Conservation (phyloP, 1,140 invertebrate genomes). For the Zaprionus davidi region DNA sequence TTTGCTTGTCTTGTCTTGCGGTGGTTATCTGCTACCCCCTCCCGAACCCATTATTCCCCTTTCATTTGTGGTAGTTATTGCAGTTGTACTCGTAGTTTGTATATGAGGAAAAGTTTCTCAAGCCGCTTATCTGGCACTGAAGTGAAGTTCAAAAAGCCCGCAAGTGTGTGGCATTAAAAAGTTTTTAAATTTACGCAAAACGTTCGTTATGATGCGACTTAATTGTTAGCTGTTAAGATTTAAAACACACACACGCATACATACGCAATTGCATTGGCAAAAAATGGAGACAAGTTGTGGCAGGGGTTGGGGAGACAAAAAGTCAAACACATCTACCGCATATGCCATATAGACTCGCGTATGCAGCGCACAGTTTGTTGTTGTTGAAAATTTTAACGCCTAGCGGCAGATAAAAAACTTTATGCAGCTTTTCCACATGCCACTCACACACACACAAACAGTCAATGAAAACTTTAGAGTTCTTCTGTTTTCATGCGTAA, state of each 20-base stretch:
- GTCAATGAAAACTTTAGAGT: slow-evolving; percentile 3
- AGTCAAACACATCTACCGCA: slow-evolving; percentile 4
- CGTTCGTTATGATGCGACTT: slow-evolving; percentile 78
- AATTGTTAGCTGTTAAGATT: slow-evolving; percentile 81
- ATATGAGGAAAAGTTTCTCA: slow-evolving; percentile 59
- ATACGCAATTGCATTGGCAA: not conserved
- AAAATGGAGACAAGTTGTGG: slow-evolving; percentile 17
- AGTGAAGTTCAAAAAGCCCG: slow-evolving; percentile 75
- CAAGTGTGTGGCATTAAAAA: slow-evolving; percentile 83
- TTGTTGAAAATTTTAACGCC: slow-evolving; percentile 54
- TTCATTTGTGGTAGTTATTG: slow-evolving; percentile 62
- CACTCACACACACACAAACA: not conserved
- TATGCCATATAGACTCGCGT: not conserved
- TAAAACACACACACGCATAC: slow-evolving; percentile 42
- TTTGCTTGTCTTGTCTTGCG: slow-evolving; percentile 36
- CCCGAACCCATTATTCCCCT: slow-evolving; percentile 17
- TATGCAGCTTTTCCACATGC: slow-evolving; percentile 1
- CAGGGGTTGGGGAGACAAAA: not conserved
- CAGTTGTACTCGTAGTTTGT: slow-evolving; percentile 66
- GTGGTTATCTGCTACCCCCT: not conserved
- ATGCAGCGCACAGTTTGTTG: slow-evolving; percentile 22
- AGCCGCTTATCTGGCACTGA: slow-evolving; percentile 74
- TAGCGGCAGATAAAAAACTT: slow-evolving; percentile 17
- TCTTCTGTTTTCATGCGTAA: slow-evolving; percentile 10
- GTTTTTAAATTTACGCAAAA: slow-evolving; percentile 73